phyloP scores from a whole-genome alignment of 2,797 vertebrate genomes.

The Simalia tracyae region DNA sequence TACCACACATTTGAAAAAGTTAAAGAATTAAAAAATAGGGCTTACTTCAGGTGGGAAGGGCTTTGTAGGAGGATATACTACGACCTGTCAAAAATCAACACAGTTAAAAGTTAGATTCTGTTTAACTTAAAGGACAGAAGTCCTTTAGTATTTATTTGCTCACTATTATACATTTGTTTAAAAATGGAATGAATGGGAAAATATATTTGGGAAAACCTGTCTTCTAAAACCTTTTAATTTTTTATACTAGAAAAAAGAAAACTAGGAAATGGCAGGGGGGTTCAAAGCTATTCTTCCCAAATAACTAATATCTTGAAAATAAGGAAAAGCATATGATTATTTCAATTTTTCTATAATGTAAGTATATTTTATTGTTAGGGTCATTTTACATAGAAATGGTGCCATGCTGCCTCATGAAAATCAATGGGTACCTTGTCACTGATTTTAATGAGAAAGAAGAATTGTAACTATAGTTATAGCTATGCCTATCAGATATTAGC shows the following conservation, averaged over 20 bases:
- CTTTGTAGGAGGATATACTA: slow-evolving; percentile 6
- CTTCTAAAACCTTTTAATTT: background rate
- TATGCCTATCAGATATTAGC: background rate
- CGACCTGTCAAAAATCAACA: background rate
- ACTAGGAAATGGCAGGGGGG: background rate
- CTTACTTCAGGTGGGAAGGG: slow-evolving; percentile 35
- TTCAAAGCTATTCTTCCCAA: background rate
- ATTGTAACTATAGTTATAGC: background rate
- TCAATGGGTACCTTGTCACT: background rate
- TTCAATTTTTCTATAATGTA: background rate
- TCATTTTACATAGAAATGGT: background rate
- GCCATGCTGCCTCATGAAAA: background rate
- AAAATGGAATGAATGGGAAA: background rate
- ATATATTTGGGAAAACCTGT: background rate
- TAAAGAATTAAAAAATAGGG: background rate
- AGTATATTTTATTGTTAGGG: background rate
- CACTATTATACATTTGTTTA: background rate
- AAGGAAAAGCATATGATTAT: background rate
- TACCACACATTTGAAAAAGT: background rate
- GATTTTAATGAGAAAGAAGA: background rate
- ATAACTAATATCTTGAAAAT: background rate
- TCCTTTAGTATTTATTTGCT: background rate
- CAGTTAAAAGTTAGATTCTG: background rate
- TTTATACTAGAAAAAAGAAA: background rate
- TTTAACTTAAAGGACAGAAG: background rate